phyloP scores from a whole-genome alignment of 2,113 vertebrate species.

The Irena cyanogastra region DNA sequence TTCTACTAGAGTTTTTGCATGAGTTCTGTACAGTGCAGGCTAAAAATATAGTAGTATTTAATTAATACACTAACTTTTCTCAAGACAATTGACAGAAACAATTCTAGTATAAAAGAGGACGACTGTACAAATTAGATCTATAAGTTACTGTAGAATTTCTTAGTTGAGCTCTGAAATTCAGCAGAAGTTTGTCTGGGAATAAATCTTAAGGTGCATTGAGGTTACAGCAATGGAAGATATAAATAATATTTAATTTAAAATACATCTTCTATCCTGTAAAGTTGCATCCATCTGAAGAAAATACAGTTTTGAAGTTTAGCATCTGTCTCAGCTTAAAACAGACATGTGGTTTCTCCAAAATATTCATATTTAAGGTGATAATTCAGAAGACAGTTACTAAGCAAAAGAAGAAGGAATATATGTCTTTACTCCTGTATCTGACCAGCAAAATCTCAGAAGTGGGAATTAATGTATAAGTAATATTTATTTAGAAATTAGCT shows the following conservation, averaged over 20 bases:
- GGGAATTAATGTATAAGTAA: not conserved
- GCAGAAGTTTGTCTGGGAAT: not conserved
- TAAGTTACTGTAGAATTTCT: not conserved
- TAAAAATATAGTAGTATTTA: not conserved
- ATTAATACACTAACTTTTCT: not conserved
- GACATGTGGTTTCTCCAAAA: not conserved
- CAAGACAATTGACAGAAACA: not conserved
- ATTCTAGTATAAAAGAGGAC: not conserved
- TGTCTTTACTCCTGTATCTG: not conserved
- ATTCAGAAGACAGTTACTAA: not conserved
- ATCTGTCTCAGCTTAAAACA: not conserved
- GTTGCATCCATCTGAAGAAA: not conserved
- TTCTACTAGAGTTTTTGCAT: not conserved
- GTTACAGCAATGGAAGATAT: not conserved
- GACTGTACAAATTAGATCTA: not conserved
- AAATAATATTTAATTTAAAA: not conserved
- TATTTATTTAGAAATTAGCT: not conserved
- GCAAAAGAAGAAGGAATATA: not conserved
- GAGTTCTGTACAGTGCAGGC: not conserved
- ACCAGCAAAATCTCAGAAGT: not conserved
- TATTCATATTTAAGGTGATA: not conserved
- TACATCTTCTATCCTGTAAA: not conserved
- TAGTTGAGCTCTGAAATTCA: not conserved
- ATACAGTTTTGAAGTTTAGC: not conserved
- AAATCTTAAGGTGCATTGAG: not conserved